Evolutionary conservation across 2,797 vertebrate species (phyloP).

Genomic region (Phrynocephalus guinanensis): DNA sequence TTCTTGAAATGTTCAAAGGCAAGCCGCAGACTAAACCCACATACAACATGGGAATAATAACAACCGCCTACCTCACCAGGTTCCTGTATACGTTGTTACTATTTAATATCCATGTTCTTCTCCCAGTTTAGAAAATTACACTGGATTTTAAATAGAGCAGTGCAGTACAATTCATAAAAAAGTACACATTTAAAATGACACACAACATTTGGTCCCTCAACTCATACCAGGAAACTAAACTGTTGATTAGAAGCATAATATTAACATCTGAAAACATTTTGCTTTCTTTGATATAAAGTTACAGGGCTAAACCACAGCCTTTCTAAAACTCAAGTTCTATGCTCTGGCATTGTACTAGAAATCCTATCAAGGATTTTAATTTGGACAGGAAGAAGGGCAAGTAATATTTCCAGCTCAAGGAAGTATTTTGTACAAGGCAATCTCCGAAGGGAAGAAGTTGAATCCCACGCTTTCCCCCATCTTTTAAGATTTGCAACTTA

Average conservation of each 20-base stretch:
- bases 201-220: not conserved
- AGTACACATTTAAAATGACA: not conserved
- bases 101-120: not conserved
- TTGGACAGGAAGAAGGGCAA: not conserved
- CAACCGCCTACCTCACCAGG: not conserved
- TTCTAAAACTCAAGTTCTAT: not conserved
- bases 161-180: not conserved
- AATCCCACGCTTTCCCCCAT: conserved; percentile 1
- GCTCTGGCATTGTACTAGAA: conserved; percentile 10
- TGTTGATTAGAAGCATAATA: conserved; percentile 1
- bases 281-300: conserved; percentile 13
- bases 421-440: not conserved
- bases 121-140: not conserved
- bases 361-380: not conserved
- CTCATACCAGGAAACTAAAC: not conserved
- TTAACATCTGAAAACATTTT: conserved; percentile 1
- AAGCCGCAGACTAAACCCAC: not conserved
- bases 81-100: conserved; percentile 1
- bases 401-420: not conserved
- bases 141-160: not conserved
- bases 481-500: not conserved
- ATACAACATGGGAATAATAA: not conserved
- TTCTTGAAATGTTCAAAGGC: not conserved
- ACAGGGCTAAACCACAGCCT: not conserved
- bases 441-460: not conserved